Base-by-base conservation (phyloP, 2,797 vertebrate genomes). In the Pyrocephalus nanus region DNA sequence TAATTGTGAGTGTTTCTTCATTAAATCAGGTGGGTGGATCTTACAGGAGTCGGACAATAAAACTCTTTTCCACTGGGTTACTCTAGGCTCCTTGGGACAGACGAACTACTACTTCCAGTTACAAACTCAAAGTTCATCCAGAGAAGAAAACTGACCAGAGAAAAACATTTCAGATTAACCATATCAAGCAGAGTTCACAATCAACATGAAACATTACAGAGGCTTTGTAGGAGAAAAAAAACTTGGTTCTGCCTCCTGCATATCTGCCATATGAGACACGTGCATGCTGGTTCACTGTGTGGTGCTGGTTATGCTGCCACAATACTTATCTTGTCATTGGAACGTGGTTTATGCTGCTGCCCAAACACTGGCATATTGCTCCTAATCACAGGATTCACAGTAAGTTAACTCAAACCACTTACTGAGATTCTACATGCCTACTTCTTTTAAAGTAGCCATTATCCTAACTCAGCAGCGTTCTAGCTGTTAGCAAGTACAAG, bases 91-190 rank as follows among this genome's bases (percentile, higher is more conserved):
- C 95, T 84, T 77, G 77, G 54, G 74, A 85, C 66, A 87, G 91
- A 89, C 19, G 77, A 84, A 58, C 84, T 93, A 95, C 81, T 91
- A 95, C 58, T 93, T 90, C 89, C 87, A 87, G 81, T 85, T 92
- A 95, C 51, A 93, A 92, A 91, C 74, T 65, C 47, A 61, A 95
- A 95, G 85, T 72, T 89, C 93, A 75, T 91, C 84, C 92, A 93
- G 71, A 84, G 84, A 93, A 94, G 84, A 93, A 95, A 93, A 96
- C 93, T 93, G 93, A 95, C 87, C 74, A 92, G 94, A 95, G 86
- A 95, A 88, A 96, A 95, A 95, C 47, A 95, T 87, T 95, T 91
- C 81, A 91, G 74, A 84, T 94, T 94, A 92, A 94, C 91, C 86
- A 86, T 2, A 79, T 48, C 29, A 87, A 87, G 26, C 7, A 95